A percentile compares a stretch with the other conserved stretches of the same genome.
Evolutionary conservation across 2,113 vertebrate species (phyloP).

Genomic region (Myiagra hebetior): DNA sequence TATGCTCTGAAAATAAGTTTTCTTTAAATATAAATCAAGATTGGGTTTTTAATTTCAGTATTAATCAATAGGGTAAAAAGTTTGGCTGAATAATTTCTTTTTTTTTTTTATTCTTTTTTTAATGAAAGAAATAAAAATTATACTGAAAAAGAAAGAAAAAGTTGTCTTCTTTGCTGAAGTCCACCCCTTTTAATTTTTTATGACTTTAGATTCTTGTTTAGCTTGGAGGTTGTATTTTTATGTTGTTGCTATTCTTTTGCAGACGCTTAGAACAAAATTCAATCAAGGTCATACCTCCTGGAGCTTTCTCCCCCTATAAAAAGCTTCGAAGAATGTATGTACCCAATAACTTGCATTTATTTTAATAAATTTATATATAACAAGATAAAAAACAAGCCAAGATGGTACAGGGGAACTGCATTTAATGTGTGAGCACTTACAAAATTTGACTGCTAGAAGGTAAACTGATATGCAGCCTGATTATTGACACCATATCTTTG

Average conservation of each 20-base stretch:
- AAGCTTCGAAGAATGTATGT: constrained; percentile 97
- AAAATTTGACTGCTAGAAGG: constrained; percentile 10
- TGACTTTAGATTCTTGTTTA: neutral
- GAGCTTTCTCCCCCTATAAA: constrained; percentile 96
- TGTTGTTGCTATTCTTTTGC: constrained; percentile 40
- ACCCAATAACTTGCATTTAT: neutral
- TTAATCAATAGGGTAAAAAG: neutral
- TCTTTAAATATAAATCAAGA: neutral
- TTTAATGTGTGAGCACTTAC: neutral
- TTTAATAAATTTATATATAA: neutral
- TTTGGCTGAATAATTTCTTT: neutral
- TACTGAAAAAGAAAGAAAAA: neutral
- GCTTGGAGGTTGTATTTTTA: neutral
- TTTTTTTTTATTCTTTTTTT: neutral
- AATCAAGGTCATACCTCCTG: constrained; percentile 95
- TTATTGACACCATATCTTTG: neutral
- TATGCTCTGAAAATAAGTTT: neutral
- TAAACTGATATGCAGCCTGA: neutral
- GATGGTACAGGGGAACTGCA: neutral
- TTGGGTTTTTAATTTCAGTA: neutral
- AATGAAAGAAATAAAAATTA: neutral
- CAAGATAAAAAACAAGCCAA: neutral
- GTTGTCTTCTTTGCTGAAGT: neutral
- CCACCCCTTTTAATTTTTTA: neutral
- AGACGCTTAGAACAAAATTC: constrained; percentile 98